Conservation (phyloP, 2,888 invertebrate genomes). For the Pollenia amentaria region DNA sequence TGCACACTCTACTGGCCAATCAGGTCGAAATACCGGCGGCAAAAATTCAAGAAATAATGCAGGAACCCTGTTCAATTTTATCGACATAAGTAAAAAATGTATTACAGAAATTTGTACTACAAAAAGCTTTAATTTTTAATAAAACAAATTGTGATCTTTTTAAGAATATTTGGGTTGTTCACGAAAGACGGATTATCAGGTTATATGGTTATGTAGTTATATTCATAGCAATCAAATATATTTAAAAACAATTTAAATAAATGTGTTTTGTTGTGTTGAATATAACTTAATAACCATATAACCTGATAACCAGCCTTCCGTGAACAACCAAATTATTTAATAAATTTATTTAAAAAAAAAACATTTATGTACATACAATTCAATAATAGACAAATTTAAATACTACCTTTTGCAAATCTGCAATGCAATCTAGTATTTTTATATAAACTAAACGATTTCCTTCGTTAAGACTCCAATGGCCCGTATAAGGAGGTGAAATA, state of each 20-base stretch:
- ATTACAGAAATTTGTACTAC: background rate
- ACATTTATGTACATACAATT: background rate
- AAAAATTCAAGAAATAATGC: conserved; percentile 82
- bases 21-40: conserved; percentile 83
- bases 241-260: no score
- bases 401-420: background rate
- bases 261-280: no score
- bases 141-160: conserved; percentile 57
- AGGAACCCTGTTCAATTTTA: conserved; percentile 81
- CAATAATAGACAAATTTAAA: conserved; percentile 48
- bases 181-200: no score
- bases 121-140: conserved; percentile 47
- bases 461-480: background rate
- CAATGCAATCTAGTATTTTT: background rate
- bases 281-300: no score
- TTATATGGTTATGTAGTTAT: no score
- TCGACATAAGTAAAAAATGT: conserved; percentile 67
- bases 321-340: no score
- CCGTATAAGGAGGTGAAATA: conserved; percentile 7
- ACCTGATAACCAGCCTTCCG: no score
- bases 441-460: conserved; percentile 37
- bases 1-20: conserved; percentile 86
- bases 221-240: no score
- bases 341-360: conserved; percentile 25
- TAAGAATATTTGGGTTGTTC: no score